Evolutionary conservation across 2,113 vertebrate genomes (phyloP).

Genomic region (Aspidoscelis tigris): DNA sequence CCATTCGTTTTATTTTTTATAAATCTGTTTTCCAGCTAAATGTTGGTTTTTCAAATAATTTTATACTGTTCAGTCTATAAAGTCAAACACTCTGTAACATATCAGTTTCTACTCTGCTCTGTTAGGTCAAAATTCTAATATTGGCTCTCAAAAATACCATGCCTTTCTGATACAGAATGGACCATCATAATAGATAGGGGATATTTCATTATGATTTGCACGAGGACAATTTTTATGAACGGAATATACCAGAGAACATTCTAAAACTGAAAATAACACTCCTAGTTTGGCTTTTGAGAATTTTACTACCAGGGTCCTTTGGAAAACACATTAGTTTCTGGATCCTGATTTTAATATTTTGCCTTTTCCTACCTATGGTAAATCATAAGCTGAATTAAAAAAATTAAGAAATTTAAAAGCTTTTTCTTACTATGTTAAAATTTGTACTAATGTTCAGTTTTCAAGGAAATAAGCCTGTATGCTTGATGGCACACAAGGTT

Average conservation of each 20-base stretch:
- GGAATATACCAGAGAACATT: neutral
- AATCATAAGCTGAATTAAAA: neutral
- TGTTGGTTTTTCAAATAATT: neutral
- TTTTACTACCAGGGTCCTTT: neutral
- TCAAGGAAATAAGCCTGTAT: neutral
- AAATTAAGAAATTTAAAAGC: neutral
- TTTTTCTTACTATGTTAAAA: neutral
- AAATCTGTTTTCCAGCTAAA: neutral
- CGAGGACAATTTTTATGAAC: neutral
- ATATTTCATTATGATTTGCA: neutral
- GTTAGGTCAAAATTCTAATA: neutral
- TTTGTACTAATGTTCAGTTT: neutral
- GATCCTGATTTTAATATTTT: neutral
- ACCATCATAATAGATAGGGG: neutral
- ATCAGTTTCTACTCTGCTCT: neutral
- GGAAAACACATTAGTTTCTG: neutral
- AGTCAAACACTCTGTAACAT: neutral
- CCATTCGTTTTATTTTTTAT: neutral
- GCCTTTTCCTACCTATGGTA: too few species aligned
- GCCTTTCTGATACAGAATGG: neutral
- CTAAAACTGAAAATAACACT: neutral
- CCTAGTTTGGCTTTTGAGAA: neutral
- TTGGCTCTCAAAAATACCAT: neutral
- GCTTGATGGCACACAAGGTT: too few species aligned
- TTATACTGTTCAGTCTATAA: neutral